phyloP scores from a whole-genome alignment of 2,797 vertebrate genomes.

The Enteromius argenteus region DNA sequence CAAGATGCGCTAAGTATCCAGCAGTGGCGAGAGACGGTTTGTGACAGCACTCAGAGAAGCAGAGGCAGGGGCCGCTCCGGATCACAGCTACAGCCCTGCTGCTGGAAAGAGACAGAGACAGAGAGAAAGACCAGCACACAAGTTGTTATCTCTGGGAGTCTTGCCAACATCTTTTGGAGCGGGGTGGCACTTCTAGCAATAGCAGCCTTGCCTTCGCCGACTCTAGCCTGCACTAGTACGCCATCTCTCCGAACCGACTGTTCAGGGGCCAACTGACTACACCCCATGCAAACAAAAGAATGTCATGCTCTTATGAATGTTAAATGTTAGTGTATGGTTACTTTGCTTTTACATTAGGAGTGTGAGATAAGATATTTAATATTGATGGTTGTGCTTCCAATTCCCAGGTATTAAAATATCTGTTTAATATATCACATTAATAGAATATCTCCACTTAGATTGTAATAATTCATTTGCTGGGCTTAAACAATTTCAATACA shows the following conservation, averaged over 20 bases:
- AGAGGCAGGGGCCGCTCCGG: constrained; percentile 21
- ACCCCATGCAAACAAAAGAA: constrained; percentile 63
- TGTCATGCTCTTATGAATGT: constrained; percentile 69
- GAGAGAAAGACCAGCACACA: constrained; percentile 25
- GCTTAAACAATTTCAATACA: background rate
- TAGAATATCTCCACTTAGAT: background rate
- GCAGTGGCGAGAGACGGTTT: constrained; percentile 36
- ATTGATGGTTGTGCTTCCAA: constrained; percentile 40
- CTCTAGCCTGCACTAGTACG: constrained; percentile 44
- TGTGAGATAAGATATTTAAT: constrained; percentile 46
- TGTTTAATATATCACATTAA: background rate
- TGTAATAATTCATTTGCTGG: background rate
- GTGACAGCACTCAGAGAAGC: constrained; percentile 16
- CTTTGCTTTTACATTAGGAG: constrained; percentile 62
- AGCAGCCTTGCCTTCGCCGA: constrained; percentile 51
- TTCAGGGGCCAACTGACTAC: constrained; percentile 73
- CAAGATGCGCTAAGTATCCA: constrained; percentile 91
- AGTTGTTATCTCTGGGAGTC: constrained; percentile 45
- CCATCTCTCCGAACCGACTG: constrained; percentile 69
- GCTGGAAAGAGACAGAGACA: constrained; percentile 15
- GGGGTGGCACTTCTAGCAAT: constrained; percentile 52
- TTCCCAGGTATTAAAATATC: background rate
- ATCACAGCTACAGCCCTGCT: constrained; percentile 3
- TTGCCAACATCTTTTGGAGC: constrained; percentile 28
- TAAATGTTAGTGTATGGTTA: constrained; percentile 56